Evolutionary conservation across 2,888 invertebrate species (phyloP).

Genomic region (Sarcophaga variegata): DNA sequence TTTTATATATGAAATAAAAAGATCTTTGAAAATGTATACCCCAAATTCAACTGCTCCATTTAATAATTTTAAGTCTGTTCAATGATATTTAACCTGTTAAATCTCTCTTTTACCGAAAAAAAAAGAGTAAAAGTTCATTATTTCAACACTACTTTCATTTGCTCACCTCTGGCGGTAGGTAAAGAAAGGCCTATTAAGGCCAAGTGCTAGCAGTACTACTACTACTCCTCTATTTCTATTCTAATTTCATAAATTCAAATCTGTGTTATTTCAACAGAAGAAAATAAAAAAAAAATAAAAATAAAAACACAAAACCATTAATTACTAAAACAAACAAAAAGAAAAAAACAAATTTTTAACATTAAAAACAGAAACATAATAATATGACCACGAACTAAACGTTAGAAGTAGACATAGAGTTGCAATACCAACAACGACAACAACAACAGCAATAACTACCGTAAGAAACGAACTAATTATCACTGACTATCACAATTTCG

Average conservation of each 20-base stretch:
- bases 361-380: not conserved
- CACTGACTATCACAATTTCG: conserved; percentile 60
- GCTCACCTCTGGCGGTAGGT: not conserved
- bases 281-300: conserved; percentile 1
- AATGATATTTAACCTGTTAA: too few species aligned
- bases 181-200: conserved; percentile 13
- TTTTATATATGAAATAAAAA: too few species aligned
- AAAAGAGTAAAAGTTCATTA: conserved; percentile 5
- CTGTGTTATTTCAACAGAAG: conserved; percentile 10
- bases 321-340: not conserved
- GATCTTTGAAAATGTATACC: too few species aligned
- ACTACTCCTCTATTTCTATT: conserved; percentile 10
- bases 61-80: too few species aligned
- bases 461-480: not conserved
- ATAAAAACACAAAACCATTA: conserved; percentile 18
- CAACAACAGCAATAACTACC: not conserved
- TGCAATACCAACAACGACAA: conserved; percentile 1
- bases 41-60: too few species aligned
- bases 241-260: conserved; percentile 33
- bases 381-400: conserved; percentile 22
- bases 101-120: not conserved
- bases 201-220: not conserved
- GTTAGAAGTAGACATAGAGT: conserved; percentile 2
- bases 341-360: conserved; percentile 6
- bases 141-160: conserved; percentile 49